phyloP scores from a whole-genome alignment of 2,888 invertebrate species.

The Drosophila subsilvestris region DNA sequence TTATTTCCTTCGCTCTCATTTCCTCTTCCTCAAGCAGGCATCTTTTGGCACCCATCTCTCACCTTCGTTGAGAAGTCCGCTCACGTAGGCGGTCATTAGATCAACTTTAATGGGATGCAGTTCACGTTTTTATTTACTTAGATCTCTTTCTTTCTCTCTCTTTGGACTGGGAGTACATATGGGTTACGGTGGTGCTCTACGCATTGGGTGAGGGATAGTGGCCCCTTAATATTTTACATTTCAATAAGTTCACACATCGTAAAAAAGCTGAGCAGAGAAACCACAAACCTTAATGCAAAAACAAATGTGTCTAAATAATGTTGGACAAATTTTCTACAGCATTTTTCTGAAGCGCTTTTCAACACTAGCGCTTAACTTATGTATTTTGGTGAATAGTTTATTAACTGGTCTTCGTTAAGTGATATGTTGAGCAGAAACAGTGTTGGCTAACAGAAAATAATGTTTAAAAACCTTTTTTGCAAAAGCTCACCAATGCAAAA shows the following conservation, averaged over 20 bases:
- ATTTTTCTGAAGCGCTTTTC: not conserved
- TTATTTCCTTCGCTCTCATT: constrained; percentile 17
- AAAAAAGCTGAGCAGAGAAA: not conserved
- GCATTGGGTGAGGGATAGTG: not conserved
- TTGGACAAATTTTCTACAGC: not conserved
- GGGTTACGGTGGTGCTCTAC: not conserved
- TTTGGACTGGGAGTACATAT: not conserved
- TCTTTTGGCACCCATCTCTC: not conserved
- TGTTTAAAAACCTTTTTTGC: not conserved
- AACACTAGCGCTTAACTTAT: too few species aligned
- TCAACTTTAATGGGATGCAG: constrained; percentile 71
- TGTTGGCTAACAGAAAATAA: not conserved
- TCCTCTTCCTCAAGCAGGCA: not conserved
- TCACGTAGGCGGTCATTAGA: constrained; percentile 74
- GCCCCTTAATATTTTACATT: constrained; percentile 37
- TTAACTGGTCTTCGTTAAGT: too few species aligned
- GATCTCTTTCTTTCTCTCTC: constrained; percentile 32
- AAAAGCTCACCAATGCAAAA: not conserved
- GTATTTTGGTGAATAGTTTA: too few species aligned
- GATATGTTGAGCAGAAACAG: too few species aligned
- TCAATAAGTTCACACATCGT: constrained; percentile 64
- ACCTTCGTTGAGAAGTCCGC: constrained; percentile 52
- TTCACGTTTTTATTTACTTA: constrained; percentile 75
- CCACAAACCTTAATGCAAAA: not conserved
- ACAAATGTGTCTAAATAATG: not conserved